A percentile compares a stretch with the other conserved stretches of the same genome.
These are phyloP conservation scores for Myopa testacea DNA, from an alignment of 2,888 invertebrate genomes.

Conservation along the genomic window DNA sequence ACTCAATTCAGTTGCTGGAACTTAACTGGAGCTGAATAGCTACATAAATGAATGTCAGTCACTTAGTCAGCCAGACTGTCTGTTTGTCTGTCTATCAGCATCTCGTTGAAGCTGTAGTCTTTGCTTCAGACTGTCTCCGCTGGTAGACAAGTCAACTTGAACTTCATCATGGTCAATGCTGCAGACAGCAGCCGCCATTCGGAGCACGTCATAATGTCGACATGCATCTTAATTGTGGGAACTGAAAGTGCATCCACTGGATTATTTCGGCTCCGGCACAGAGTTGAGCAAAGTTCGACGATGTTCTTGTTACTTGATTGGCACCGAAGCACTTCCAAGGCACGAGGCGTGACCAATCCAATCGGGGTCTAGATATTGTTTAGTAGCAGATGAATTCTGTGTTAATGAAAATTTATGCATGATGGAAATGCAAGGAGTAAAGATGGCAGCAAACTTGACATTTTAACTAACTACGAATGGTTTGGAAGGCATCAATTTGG, in stretches of 20 bases:
- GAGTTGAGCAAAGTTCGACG: neutral
- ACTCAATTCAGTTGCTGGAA: neutral
- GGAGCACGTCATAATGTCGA: conserved; percentile 26
- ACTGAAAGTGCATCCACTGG: neutral
- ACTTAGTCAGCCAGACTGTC: neutral
- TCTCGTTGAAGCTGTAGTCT: conserved; percentile 20
- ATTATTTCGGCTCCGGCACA: neutral
- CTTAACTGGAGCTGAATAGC: conserved; percentile 28
- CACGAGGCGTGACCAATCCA: too few relatives aligned
- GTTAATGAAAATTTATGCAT: neutral
- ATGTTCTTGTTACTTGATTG: neutral
- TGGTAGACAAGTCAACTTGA: conserved; percentile 25
- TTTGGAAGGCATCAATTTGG: too few relatives aligned
- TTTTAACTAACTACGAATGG: too few relatives aligned
- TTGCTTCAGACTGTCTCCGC: neutral
- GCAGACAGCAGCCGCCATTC: conserved; percentile 11
- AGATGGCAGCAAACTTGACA: too few relatives aligned
- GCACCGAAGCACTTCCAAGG: neutral
- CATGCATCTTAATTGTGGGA: conserved; percentile 32
- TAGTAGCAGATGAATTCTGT: neutral
- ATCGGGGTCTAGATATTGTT: neutral
- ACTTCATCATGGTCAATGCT: conserved; percentile 28
- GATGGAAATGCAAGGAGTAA: too few relatives aligned
- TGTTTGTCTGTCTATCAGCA: conserved; percentile 18
- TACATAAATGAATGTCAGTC: conserved; percentile 44